These are phyloP conservation scores for Haliaeetus leucogaster DNA, from an alignment of 2,113 vertebrate species.

Conservation along the genomic window DNA sequence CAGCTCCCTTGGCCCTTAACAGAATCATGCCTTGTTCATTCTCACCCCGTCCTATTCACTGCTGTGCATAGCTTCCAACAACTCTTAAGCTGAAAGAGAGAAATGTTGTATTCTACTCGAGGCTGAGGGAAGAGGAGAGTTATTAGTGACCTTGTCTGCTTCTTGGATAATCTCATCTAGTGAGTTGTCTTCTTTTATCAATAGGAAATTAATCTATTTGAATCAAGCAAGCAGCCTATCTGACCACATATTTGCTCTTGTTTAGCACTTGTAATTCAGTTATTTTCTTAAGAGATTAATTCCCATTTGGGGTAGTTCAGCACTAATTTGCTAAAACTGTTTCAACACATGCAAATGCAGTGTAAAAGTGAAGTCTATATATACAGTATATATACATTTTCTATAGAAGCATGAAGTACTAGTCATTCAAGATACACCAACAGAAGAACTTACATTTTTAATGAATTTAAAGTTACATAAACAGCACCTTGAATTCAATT, in stretches of 20 bases:
- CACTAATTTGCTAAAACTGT: background rate
- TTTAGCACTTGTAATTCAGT: background rate
- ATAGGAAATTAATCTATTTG: background rate
- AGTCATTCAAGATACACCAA: background rate
- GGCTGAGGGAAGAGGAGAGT: background rate
- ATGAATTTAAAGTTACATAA: background rate
- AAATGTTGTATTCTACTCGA: background rate
- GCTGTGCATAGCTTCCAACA: background rate
- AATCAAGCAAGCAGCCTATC: background rate
- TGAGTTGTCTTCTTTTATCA: background rate
- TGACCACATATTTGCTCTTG: background rate
- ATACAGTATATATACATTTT: background rate
- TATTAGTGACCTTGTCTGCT: background rate
- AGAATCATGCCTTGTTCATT: background rate
- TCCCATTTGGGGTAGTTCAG: background rate
- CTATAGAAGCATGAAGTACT: background rate
- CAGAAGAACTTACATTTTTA: background rate
- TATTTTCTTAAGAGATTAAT: background rate
- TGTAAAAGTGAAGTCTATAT: background rate
- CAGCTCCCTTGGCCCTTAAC: background rate
- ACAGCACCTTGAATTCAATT: background rate
- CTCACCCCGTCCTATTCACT: background rate
- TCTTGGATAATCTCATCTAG: background rate
- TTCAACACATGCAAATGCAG: background rate
- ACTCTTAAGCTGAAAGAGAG: background rate